Evolutionary conservation across 2,888 invertebrate species (phyloP).

Genomic region (Drosophila atripex): DNA sequence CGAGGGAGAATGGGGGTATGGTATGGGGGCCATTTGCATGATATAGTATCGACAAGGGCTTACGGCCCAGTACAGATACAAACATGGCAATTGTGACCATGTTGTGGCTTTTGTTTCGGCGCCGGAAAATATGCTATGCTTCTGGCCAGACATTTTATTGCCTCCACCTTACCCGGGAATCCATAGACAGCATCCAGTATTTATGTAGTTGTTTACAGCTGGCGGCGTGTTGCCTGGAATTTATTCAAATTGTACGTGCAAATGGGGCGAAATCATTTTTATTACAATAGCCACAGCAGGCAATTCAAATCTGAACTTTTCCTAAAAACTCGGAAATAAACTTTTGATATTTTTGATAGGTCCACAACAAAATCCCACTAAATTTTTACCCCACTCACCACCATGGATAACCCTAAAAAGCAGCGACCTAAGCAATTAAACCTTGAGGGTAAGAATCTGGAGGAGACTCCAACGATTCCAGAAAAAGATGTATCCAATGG

Average conservation of each 20-base stretch:
- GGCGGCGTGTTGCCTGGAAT: slow-evolving; percentile 55
- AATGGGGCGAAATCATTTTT: slow-evolving; percentile 58
- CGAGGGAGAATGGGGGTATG: slow-evolving; percentile 1
- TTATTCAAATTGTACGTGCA: slow-evolving; percentile 73
- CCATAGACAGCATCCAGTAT: slow-evolving; percentile 32
- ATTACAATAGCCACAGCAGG: slow-evolving; percentile 39
- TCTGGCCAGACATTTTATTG: slow-evolving; percentile 56
- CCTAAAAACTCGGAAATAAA: neutral
- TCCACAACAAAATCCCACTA: slow-evolving; percentile 25
- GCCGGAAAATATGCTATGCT: slow-evolving; percentile 56
- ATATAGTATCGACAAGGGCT: slow-evolving; percentile 73
- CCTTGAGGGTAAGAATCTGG: neutral
- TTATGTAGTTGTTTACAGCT: slow-evolving; percentile 75
- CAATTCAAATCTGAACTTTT: slow-evolving; percentile 18
- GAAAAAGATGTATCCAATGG: slow-evolving; percentile 1
- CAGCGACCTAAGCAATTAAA: slow-evolving; percentile 3
- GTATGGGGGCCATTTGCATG: slow-evolving; percentile 59
- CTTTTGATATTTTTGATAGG: slow-evolving; percentile 40
- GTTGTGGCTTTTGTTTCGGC: slow-evolving; percentile 41
- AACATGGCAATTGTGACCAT: slow-evolving; percentile 29
- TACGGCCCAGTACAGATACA: slow-evolving; percentile 44
- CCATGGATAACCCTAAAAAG: slow-evolving; percentile 25
- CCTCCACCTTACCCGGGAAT: slow-evolving; percentile 8
- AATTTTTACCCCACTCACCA: slow-evolving; percentile 12
- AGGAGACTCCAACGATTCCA: neutral